Conservation (phyloP, 2,113 vertebrate genomes). For the Pyxicephalus adspersus region DNA sequence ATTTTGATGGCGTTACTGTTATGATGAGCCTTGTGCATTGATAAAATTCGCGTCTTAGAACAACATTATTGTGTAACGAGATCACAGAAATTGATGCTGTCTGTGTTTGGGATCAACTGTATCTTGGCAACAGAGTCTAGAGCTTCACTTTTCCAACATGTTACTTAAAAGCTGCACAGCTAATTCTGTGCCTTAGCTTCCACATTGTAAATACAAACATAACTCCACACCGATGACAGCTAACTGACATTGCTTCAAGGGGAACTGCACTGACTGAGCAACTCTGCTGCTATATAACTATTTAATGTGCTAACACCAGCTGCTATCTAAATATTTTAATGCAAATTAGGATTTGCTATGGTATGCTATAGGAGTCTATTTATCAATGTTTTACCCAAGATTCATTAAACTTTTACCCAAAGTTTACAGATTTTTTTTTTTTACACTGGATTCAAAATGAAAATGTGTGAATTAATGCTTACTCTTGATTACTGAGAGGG, state of each 20-base stretch:
- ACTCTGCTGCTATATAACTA: neutral
- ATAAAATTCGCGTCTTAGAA: conserved; percentile 23
- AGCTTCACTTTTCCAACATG: conserved; percentile 20
- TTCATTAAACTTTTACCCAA: too few relatives aligned
- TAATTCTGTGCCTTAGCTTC: conserved; percentile 8
- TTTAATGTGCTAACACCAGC: too few relatives aligned
- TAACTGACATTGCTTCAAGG: neutral
- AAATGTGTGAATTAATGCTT: too few relatives aligned
- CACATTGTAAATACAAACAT: neutral
- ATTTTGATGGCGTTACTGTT: neutral
- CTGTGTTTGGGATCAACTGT: conserved; percentile 36
- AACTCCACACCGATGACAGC: neutral
- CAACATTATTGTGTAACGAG: conserved; percentile 11
- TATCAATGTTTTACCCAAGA: too few relatives aligned
- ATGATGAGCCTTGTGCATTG: neutral
- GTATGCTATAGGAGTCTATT: too few relatives aligned
- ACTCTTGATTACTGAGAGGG: too few relatives aligned
- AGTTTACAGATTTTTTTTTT: too few relatives aligned
- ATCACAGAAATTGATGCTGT: conserved; percentile 30
- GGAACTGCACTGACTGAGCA: neutral
- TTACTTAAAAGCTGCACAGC: neutral
- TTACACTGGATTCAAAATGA: too few relatives aligned
- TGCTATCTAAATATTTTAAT: too few relatives aligned
- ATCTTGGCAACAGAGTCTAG: conserved; percentile 30
- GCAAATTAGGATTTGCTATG: too few relatives aligned